phyloP scores from a whole-genome alignment of 2,113 vertebrate species.

The Forbesichthys agassizii region DNA sequence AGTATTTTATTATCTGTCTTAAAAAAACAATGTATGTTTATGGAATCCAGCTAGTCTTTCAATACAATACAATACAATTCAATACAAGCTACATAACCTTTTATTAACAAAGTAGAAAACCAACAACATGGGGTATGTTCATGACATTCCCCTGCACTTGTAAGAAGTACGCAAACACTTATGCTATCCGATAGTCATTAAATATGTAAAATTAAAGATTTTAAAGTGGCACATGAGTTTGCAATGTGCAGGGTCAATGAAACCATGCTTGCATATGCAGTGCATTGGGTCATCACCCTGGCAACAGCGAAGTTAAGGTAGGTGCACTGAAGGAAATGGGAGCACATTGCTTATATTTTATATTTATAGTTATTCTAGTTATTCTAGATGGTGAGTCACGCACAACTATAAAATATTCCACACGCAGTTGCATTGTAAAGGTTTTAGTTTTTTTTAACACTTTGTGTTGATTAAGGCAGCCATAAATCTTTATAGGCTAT shows the following conservation, averaged over 20 bases:
- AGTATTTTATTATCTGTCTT: conserved; percentile 70
- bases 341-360: conserved; percentile 75
- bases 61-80: background rate
- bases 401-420: conserved; percentile 16
- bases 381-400: conserved; percentile 59
- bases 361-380: conserved; percentile 61
- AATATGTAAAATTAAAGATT: conserved; percentile 79
- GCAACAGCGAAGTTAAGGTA: conserved; percentile 72
- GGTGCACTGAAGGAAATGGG: conserved; percentile 64
- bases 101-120: no score
- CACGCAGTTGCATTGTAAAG: background rate
- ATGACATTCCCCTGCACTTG: conserved; percentile 35
- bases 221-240: conserved; percentile 71
- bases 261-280: conserved; percentile 78
- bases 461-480: no score
- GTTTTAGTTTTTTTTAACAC: background rate
- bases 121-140: conserved; percentile 22
- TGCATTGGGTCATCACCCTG: conserved; percentile 82
- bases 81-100: no score
- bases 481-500: no score
- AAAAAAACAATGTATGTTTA: conserved; percentile 73
- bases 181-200: conserved; percentile 64
- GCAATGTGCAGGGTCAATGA: conserved; percentile 71
- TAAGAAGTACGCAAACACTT: conserved; percentile 62
- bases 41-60: conserved; percentile 55